Conservation (phyloP, 2,113 vertebrate genomes). For the Acrocephalus kingi region DNA sequence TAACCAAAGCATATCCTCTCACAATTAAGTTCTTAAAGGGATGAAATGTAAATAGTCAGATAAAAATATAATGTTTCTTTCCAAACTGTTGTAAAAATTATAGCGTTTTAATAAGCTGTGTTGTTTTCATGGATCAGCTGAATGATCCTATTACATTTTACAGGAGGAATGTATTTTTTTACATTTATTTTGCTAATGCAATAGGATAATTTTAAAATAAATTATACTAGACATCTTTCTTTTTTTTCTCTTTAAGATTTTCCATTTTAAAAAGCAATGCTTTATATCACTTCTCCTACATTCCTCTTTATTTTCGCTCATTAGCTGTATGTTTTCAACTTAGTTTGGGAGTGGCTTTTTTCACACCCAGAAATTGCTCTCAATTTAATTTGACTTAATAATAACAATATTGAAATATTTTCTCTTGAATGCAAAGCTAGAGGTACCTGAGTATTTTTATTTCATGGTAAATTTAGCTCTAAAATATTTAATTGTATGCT, state of each 20-base stretch:
- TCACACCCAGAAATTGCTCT: not conserved
- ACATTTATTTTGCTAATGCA: not conserved
- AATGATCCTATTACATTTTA: not conserved
- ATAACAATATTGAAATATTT: not conserved
- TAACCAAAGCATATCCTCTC: not conserved
- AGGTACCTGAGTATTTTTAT: not conserved
- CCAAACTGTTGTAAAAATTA: not conserved
- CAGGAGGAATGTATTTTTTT: not conserved
- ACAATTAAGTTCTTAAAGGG: not conserved
- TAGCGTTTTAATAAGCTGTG: not conserved
- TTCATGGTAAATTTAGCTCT: not conserved
- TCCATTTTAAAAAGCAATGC: not conserved
- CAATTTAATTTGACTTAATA: not conserved
- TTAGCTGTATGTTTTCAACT: not conserved
- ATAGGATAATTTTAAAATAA: not conserved
- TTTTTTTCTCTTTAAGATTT: not conserved
- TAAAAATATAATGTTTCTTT: not conserved
- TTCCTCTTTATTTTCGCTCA: not conserved
- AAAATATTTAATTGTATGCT: not conserved
- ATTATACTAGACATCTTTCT: accelerated
- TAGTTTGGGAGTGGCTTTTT: not conserved
- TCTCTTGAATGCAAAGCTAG: not conserved
- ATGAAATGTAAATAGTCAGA: not conserved
- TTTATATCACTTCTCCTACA: not conserved
- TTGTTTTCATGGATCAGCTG: not conserved